phyloP scores from a whole-genome alignment of 2,797 vertebrate species.

The Chrosomus eos region DNA sequence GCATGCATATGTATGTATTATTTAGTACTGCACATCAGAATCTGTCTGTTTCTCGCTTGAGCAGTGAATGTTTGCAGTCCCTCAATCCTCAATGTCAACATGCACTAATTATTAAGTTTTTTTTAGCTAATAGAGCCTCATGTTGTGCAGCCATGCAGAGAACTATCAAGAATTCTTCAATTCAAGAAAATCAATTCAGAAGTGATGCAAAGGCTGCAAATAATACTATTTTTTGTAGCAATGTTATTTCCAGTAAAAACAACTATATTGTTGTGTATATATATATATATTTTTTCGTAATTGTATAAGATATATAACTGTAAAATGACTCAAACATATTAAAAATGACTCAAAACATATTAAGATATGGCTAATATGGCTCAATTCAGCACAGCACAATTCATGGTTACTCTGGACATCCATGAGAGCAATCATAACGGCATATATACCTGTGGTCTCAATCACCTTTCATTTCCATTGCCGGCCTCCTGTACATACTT shows the following conservation, averaged over 20 bases:
- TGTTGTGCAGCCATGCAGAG: too few relatives aligned
- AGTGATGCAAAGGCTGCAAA: too few relatives aligned
- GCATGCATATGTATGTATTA: too few relatives aligned
- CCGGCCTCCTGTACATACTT: not conserved
- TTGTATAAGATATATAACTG: too few relatives aligned
- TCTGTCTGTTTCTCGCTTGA: too few relatives aligned
- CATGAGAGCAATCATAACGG: not conserved
- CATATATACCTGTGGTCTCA: not conserved
- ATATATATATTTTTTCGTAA: too few relatives aligned
- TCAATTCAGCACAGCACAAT: not conserved
- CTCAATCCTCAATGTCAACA: not conserved
- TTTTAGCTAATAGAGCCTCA: not conserved
- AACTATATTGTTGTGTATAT: too few relatives aligned
- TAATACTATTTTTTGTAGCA: too few relatives aligned
- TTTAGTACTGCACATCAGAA: not conserved
- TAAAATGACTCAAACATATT: not conserved
- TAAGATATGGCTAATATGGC: not conserved
- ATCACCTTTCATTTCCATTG: slow-evolving; percentile 2
- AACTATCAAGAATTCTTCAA: too few relatives aligned
- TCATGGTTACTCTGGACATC: not conserved
- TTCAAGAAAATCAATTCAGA: too few relatives aligned
- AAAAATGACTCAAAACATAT: not conserved
- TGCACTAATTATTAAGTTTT: too few relatives aligned
- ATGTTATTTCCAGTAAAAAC: too few relatives aligned
- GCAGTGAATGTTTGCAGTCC: not conserved